A percentile compares a stretch with the other conserved stretches of the same genome.
phyloP scores from a whole-genome alignment of 2,113 vertebrate genomes.

The Brachyhypopomus gauderio region DNA sequence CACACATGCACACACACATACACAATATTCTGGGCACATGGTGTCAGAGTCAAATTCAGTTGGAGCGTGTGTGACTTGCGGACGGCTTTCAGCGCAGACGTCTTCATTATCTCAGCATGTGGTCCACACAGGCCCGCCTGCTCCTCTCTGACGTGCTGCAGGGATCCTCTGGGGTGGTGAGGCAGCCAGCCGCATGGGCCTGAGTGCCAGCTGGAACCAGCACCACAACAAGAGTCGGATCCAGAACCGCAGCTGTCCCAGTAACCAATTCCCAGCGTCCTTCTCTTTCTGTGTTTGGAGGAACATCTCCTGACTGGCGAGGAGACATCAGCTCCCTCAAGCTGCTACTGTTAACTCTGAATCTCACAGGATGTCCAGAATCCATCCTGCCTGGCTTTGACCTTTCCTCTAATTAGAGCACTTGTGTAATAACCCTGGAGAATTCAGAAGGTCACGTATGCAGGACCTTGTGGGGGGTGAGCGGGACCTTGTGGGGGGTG shows the following conservation, averaged over 20 bases:
- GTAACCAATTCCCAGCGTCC: too few relatives aligned
- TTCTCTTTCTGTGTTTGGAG: background rate
- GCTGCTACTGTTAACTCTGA: background rate
- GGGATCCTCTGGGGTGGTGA: background rate
- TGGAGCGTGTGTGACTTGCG: constrained; percentile 32
- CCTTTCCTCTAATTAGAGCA: background rate
- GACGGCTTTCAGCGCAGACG: constrained; percentile 19
- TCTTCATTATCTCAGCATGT: constrained; percentile 42
- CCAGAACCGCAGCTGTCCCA: too few relatives aligned
- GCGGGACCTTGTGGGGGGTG: background rate
- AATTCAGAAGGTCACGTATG: background rate
- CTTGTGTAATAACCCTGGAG: too few relatives aligned
- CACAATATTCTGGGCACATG: background rate
- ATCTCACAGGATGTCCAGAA: background rate
- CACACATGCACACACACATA: too few relatives aligned
- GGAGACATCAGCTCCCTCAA: background rate
- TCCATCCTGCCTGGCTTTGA: background rate
- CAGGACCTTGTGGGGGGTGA: background rate
- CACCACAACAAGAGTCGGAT: too few relatives aligned
- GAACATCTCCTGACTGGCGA: background rate
- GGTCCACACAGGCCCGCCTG: constrained; percentile 38
- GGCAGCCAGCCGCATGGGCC: too few relatives aligned
- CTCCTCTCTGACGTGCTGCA: background rate
- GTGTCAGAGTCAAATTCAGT: background rate
- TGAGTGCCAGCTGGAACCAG: too few relatives aligned